Evolutionary conservation across 2,888 invertebrate species (phyloP), one percentile per base, ranked within the genome.

Genomic region (Leptinotarsa juncta): DNA sequence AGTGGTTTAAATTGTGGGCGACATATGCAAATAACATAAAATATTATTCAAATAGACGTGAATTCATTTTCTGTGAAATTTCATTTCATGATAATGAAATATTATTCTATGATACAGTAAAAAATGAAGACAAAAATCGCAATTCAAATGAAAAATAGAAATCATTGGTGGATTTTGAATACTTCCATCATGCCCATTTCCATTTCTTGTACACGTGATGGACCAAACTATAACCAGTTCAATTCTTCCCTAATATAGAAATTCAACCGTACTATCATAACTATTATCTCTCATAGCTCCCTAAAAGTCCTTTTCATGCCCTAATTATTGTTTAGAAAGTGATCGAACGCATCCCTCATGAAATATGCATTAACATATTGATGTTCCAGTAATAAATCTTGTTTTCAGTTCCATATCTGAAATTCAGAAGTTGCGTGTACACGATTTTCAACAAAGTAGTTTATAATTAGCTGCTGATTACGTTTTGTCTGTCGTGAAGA

Each of bases 381-480:
- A 75, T 75, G 72, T 53, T 75, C 72, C 70, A 57, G 60, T 60
- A 72, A 75, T 75, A 75, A 75, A 75, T 75, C 69, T 69, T 67
- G 60, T 60, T 42, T 62, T 51, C 68, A 69, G n/a, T 60, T 70
- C 67, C 70, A 65, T 60, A 72, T 68, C 72, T 75, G 67, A 60
- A 18, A 65, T 69, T 75, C 70, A 67, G 42, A 23, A 69, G 55
- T 75, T 72, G 75, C 75, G 72, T 75, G 75, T 60, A 15, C 23
- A 70, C 48, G 66, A 75, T 72, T 72, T 75, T 75, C 67, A 72
- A 75, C 75, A 75, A 70, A 75, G 70, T 72, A 75, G 66, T 75
- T 75, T 72, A 75, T 75, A 75, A 75, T 75, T 75, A 72, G 75
- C 67, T 72, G 70, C 70, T 70, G 75, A 75, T 75, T 75, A 75